These are phyloP conservation scores for Pegea sp. DNA, from an alignment of 23 tunicate species.

Conservation along the genomic window DNA sequence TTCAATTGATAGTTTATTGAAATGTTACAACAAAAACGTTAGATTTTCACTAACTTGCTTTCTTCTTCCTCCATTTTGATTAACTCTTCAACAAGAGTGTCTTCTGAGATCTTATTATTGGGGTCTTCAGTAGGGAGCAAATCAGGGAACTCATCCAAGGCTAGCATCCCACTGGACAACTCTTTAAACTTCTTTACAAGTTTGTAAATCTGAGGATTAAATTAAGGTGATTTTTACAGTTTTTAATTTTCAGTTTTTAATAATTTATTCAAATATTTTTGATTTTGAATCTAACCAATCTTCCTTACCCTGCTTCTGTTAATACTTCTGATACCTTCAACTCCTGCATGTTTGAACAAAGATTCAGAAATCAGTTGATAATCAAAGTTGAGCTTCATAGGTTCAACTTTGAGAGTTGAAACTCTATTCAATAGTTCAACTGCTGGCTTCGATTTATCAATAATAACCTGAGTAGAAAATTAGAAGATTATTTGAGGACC, in stretches of 20 bases:
- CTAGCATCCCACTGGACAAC: not conserved
- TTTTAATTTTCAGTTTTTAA: too few relatives aligned
- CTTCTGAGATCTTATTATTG: too few relatives aligned
- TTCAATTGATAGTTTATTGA: too few relatives aligned
- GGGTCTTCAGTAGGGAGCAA: too few relatives aligned
- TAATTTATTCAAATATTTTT: too few relatives aligned
- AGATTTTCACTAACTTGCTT: too few relatives aligned
- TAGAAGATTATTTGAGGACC: too few relatives aligned
- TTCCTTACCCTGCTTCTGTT: not conserved
- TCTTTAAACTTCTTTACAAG: not conserved
- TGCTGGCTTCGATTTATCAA: not conserved
- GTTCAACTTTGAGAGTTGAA: not conserved
- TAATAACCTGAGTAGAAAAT: not conserved
- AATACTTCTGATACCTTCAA: not conserved
- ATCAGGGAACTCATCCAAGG: not conserved
- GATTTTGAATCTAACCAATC: not conserved
- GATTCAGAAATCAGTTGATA: not conserved
- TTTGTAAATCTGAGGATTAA: not conserved
- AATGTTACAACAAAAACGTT: too few relatives aligned
- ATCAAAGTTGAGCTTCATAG: slow-evolving; percentile 1
- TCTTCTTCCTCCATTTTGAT: too few relatives aligned
- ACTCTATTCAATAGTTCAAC: not conserved
- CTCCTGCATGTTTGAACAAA: not conserved
- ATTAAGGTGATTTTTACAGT: too few relatives aligned
- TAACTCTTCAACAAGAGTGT: too few relatives aligned